Conservation (phyloP, 2,797 vertebrate genomes). For the Rhodeus uyekii region DNA sequence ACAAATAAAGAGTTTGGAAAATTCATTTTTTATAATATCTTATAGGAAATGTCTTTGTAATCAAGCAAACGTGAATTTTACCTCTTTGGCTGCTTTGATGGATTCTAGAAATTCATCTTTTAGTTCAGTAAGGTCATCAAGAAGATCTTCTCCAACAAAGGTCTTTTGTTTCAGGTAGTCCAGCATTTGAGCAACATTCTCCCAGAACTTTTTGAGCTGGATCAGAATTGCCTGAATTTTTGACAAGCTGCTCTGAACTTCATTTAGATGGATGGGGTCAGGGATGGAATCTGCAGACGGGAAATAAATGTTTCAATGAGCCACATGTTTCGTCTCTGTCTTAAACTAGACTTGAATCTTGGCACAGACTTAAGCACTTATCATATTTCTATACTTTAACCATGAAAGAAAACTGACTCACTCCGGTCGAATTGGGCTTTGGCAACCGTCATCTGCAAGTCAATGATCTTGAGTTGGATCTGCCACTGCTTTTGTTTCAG, state of each 20-base stretch:
- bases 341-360: not conserved
- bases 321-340: not conserved
- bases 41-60: not conserved
- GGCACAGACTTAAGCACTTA: not conserved
- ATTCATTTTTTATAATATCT: not conserved
- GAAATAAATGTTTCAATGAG: not conserved
- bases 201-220: not conserved
- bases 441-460: not conserved
- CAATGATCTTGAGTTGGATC: not conserved
- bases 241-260: not conserved
- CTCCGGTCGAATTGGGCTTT: not conserved
- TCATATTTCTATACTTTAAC: not conserved
- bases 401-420: not conserved
- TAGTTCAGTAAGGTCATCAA: accelerated
- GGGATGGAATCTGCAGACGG: not conserved
- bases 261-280: not conserved
- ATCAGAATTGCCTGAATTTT: not conserved
- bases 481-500: not conserved
- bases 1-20: not conserved
- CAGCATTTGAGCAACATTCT: not conserved
- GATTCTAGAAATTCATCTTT: not conserved
- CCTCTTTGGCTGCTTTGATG: not conserved
- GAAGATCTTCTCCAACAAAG: not conserved
- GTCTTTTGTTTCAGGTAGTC: not conserved
- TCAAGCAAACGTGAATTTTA: not conserved